Evolutionary conservation across 2,888 invertebrate species (phyloP).

Genomic region (Gari tellinella): DNA sequence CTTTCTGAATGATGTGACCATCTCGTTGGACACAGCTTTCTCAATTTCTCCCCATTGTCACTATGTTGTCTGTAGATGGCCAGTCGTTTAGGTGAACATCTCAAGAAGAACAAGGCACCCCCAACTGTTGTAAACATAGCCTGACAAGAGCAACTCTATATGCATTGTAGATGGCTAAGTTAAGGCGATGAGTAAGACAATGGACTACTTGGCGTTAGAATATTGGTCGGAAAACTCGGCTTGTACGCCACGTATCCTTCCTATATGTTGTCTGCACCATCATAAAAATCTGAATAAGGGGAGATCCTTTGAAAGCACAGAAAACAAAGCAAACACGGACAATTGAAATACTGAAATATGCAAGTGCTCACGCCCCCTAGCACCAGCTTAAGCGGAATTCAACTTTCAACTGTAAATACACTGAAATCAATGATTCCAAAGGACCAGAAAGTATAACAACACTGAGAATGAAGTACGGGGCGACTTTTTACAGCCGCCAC

Average conservation of each 20-base stretch:
- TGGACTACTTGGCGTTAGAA: slow-evolving; percentile 18
- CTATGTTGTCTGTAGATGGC: background rate
- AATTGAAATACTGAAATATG: too few relatives aligned
- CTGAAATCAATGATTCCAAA: too few relatives aligned
- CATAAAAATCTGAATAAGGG: too few relatives aligned
- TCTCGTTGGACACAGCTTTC: slow-evolving; percentile 11
- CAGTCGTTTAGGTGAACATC: slow-evolving; percentile 8
- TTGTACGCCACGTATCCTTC: slow-evolving; percentile 22
- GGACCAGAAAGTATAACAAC: too few relatives aligned
- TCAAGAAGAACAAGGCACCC: slow-evolving; percentile 16
- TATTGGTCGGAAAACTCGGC: slow-evolving; percentile 4
- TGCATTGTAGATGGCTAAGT: slow-evolving; percentile 27
- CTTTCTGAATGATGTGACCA: slow-evolving; percentile 8
- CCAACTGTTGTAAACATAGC: slow-evolving; percentile 27
- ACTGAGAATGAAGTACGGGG: too few relatives aligned
- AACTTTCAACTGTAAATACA: too few relatives aligned
- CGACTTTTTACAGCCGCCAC: too few relatives aligned
- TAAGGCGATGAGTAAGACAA: slow-evolving; percentile 17
- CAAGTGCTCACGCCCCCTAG: too few relatives aligned
- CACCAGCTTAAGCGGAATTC: too few relatives aligned
- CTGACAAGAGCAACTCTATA: slow-evolving; percentile 18
- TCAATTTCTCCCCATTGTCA: slow-evolving; percentile 4
- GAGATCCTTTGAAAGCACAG: too few relatives aligned
- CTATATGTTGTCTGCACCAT: slow-evolving; percentile 27
- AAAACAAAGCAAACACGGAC: too few relatives aligned